A percentile compares a stretch with the other conserved stretches of the same genome.
These are phyloP conservation scores for Rhea pennata DNA, from an alignment of 2,113 vertebrate genomes.

Conservation along the genomic window DNA sequence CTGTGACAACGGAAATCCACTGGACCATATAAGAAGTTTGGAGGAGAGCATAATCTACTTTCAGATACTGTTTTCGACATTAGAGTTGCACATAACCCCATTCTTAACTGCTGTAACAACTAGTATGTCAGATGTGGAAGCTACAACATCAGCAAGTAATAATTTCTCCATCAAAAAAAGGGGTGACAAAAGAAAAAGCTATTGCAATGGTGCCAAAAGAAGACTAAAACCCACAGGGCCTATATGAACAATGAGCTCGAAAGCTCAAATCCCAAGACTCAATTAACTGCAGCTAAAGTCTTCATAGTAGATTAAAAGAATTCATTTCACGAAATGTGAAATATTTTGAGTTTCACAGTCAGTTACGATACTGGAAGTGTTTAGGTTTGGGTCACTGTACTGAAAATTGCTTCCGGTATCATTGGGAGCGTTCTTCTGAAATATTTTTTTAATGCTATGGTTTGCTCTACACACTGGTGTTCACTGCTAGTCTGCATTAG, in stretches of 20 bases:
- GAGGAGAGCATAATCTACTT: conserved; percentile 15
- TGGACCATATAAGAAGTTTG: conserved; percentile 38
- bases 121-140: neutral
- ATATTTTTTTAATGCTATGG: neutral
- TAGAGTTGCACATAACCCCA: neutral
- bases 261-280: neutral
- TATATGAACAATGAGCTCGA: fast-evolving
- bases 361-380: neutral
- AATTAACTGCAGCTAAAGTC: neutral
- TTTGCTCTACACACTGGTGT: neutral
- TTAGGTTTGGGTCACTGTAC: neutral
- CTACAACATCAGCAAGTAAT: neutral
- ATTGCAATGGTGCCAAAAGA: neutral
- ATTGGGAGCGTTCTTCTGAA: neutral
- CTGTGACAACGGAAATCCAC: conserved; percentile 52
- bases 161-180: neutral
- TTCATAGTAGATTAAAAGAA: neutral
- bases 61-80: conserved; percentile 35
- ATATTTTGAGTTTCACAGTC: neutral
- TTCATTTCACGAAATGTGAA: neutral
- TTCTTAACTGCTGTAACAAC: conserved; percentile 14
- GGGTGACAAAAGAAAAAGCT: neutral
- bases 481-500: neutral
- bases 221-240: neutral
- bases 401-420: neutral